These are phyloP conservation scores for Castor canadensis DNA, from an alignment of 2,113 vertebrate species.

Conservation along the genomic window DNA sequence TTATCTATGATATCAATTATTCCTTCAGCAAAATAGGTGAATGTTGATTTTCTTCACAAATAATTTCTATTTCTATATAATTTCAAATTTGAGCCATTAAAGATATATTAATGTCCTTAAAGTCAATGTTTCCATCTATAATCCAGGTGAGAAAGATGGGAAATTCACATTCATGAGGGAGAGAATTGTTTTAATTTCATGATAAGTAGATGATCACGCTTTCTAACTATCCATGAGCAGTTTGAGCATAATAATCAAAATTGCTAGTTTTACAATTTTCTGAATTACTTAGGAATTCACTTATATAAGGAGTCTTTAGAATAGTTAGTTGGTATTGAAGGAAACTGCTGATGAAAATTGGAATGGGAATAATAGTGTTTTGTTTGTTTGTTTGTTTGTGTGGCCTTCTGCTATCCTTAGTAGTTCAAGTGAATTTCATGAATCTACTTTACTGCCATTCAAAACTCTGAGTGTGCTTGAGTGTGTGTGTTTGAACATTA, in stretches of 20 bases:
- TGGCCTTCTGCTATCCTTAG: not conserved
- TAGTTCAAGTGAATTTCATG: not conserved
- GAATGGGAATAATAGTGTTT: not conserved
- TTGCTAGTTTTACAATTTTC: not conserved
- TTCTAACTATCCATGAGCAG: not conserved
- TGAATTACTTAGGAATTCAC: not conserved
- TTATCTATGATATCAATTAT: slow-evolving; percentile 36
- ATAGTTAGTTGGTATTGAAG: not conserved
- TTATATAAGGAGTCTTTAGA: not conserved
- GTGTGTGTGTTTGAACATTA: slow-evolving; percentile 71
- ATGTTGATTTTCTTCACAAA: slow-evolving; percentile 11
- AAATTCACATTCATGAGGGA: not conserved
- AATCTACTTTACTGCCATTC: not conserved
- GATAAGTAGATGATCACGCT: not conserved
- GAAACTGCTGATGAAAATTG: not conserved
- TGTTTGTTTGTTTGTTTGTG: not conserved
- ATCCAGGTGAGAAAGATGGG: not conserved
- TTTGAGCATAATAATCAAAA: not conserved
- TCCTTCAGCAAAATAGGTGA: not conserved
- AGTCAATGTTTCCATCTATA: not conserved
- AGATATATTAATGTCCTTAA: not conserved
- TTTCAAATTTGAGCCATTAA: not conserved
- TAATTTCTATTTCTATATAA: not conserved
- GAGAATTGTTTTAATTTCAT: not conserved
- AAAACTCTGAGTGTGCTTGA: not conserved